Percentiles rank a stretch among this genome's conserved stretches.
These are phyloP conservation scores for Arctopsyche grandis DNA, from an alignment of 1,140 invertebrate genomes.

Conservation along the genomic window DNA sequence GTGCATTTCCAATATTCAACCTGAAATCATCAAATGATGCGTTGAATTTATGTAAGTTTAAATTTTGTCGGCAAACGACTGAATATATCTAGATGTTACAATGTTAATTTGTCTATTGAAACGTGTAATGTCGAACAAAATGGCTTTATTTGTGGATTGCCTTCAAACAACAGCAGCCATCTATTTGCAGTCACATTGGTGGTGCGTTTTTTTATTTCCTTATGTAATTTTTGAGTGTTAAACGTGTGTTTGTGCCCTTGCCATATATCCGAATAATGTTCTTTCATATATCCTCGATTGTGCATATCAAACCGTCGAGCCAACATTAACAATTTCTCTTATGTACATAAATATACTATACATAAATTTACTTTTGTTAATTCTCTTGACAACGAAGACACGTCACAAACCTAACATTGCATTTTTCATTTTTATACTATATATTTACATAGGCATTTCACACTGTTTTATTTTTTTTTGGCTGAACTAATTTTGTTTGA, in stretches of 20 bases:
- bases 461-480: conserved; percentile 37
- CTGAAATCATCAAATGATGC: too few species aligned
- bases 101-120: not conserved
- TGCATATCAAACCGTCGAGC: not conserved
- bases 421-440: not conserved
- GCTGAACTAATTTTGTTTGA: conserved; percentile 54
- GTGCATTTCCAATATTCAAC: too few species aligned
- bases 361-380: not conserved
- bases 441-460: not conserved
- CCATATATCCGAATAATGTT: not conserved
- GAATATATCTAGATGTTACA: too few species aligned
- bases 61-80: too few species aligned
- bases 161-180: conserved; percentile 51
- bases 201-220: conserved; percentile 50
- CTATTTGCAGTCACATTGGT: conserved; percentile 33
- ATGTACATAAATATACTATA: not conserved
- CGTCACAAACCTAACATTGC: conserved; percentile 14
- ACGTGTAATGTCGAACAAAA: not conserved
- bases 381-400: not conserved
- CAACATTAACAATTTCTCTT: not conserved
- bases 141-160: conserved; percentile 49
- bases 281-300: conserved; percentile 10
- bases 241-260: conserved; percentile 49
- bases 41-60: too few species aligned
- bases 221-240: conserved; percentile 52